phyloP scores from a whole-genome alignment of 2,797 vertebrate genomes.

The Eremophila alpestris region DNA sequence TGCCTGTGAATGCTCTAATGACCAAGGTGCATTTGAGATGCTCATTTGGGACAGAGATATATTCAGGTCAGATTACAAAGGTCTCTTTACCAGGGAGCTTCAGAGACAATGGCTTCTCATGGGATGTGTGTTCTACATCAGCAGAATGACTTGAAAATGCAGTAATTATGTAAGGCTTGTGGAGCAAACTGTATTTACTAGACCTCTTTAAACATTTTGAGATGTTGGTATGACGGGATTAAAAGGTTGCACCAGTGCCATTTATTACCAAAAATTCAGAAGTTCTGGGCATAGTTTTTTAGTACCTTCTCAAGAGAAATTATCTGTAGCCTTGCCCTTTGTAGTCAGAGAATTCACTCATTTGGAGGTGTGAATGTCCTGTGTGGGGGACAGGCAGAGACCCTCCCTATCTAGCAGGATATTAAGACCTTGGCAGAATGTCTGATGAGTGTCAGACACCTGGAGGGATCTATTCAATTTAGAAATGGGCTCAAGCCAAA shows the following conservation, averaged over 20 bases:
- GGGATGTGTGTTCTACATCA: background rate
- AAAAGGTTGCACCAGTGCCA: background rate
- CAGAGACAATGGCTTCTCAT: background rate
- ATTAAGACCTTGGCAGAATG: conserved; percentile 55
- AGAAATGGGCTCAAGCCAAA: conserved; percentile 47
- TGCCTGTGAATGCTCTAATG: background rate
- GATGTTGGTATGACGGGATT: background rate
- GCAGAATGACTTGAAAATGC: background rate
- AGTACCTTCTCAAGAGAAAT: background rate
- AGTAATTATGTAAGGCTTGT: background rate
- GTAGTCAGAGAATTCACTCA: background rate
- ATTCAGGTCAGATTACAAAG: conserved; percentile 9
- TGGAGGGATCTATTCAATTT: conserved; percentile 57
- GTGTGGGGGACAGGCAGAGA: background rate
- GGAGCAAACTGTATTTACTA: conserved; percentile 26
- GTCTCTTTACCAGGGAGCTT: background rate
- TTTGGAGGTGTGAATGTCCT: conserved; percentile 21
- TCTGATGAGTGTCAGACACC: conserved; percentile 62
- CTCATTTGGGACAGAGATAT: background rate
- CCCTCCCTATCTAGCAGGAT: background rate
- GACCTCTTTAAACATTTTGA: conserved; percentile 27
- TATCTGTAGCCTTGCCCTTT: background rate
- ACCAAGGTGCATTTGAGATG: background rate
- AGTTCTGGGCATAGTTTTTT: background rate
- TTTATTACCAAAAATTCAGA: background rate